Percentiles rank a stretch among this genome's conserved stretches.
Conservation (phyloP, 2,888 invertebrate genomes). For the Rhamnusium bicolor region DNA sequence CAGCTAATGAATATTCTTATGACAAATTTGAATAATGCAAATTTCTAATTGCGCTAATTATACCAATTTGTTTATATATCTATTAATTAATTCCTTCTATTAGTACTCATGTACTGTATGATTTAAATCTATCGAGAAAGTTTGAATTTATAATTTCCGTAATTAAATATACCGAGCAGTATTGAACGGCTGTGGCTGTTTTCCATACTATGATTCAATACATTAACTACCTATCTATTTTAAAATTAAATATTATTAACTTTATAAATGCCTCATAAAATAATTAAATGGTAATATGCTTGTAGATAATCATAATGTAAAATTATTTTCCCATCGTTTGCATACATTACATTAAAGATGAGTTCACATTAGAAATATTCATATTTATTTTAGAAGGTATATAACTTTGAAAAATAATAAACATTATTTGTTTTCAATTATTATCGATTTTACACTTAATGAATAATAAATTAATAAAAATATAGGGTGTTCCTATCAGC, state of each 20-base stretch:
- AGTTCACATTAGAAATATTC: not conserved
- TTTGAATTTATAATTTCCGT: not conserved
- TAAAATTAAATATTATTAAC: not conserved
- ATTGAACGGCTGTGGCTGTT: not conserved
- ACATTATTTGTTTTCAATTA: too few species aligned
- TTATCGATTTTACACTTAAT: too few species aligned
- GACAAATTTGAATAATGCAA: not conserved
- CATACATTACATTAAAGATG: not conserved
- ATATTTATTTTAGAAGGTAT: too few species aligned
- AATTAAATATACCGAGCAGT: not conserved
- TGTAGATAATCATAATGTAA: not conserved
- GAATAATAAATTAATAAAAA: too few species aligned
- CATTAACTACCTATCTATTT: not conserved
- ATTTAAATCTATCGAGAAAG: not conserved
- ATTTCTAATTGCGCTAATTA: not conserved
- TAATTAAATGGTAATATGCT: not conserved
- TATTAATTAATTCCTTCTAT: not conserved
- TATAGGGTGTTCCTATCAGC: too few species aligned
- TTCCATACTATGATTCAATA: not conserved
- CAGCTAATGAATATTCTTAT: not conserved
- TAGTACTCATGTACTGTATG: not conserved
- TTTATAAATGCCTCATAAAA: not conserved
- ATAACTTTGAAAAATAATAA: too few species aligned
- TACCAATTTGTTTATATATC: not conserved
- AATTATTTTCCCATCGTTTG: not conserved